These are phyloP conservation scores for Leptopilina drosophilae DNA, from an alignment of 2,888 invertebrate genomes.

Conservation along the genomic window DNA sequence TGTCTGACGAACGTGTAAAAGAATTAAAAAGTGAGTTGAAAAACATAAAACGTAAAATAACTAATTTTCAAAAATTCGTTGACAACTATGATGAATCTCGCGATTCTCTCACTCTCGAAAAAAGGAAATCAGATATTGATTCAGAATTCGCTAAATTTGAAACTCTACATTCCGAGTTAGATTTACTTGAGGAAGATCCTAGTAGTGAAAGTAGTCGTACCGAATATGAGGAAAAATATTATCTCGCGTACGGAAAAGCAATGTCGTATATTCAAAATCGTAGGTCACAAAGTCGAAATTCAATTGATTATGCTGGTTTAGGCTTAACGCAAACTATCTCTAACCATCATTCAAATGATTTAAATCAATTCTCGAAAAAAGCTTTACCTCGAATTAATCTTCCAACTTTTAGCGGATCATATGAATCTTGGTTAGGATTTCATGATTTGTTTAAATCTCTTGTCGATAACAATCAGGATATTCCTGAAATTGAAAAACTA, in stretches of 20 bases:
- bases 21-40: too few species aligned
- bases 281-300: background rate
- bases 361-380: background rate
- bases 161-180: background rate
- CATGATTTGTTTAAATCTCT: background rate
- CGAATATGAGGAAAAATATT: too few species aligned
- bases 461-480: background rate
- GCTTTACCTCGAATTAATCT: constrained; percentile 45
- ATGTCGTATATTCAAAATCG: background rate
- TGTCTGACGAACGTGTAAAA: too few species aligned
- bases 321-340: background rate
- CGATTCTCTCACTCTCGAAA: background rate
- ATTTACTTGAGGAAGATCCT: background rate
- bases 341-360: background rate
- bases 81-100: background rate
- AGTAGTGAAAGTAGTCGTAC: too few species aligned
- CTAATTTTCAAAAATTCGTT: background rate
- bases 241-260: too few species aligned
- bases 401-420: constrained; percentile 49
- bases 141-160: background rate
- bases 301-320: background rate
- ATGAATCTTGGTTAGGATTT: constrained; percentile 47
- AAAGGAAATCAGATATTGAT: constrained; percentile 1
- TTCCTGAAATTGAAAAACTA: background rate
- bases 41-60: background rate